These are phyloP conservation scores for Neogale vison DNA, from an alignment of 2,113 vertebrate genomes.

Conservation along the genomic window DNA sequence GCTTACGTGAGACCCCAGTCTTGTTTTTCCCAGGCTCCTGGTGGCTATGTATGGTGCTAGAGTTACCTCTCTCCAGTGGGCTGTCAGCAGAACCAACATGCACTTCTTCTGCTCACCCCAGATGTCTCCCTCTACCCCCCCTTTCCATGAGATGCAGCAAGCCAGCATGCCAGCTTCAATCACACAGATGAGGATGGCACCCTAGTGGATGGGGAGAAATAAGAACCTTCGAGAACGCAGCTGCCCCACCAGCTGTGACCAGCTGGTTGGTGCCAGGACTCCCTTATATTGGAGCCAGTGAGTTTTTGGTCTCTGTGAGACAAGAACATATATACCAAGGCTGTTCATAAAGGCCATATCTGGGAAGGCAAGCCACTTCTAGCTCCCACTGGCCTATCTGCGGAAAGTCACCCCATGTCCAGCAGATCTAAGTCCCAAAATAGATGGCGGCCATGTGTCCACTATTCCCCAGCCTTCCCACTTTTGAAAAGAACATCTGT, in stretches of 20 bases:
- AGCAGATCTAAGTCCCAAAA: not conserved
- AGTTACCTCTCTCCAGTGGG: not conserved
- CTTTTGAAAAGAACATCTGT: not conserved
- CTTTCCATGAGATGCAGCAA: rapidly evolving
- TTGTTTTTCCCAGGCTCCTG: not conserved
- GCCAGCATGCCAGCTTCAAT: not conserved
- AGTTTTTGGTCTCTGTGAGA: not conserved
- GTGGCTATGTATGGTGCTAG: rapidly evolving
- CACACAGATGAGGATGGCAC: rapidly evolving
- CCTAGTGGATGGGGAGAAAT: not conserved
- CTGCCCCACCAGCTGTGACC: not conserved
- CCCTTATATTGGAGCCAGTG: not conserved
- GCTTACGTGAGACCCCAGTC: rapidly evolving
- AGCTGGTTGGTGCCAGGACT: rapidly evolving
- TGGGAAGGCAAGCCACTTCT: not conserved
- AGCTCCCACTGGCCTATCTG: not conserved
- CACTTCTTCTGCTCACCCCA: not conserved
- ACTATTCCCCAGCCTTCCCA: not conserved
- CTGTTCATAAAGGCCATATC: not conserved
- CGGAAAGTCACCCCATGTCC: not conserved
- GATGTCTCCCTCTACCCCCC: not conserved
- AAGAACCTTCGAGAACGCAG: not conserved
- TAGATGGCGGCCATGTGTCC: not conserved
- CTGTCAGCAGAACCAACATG: not conserved
- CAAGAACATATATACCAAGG: too few relatives aligned